A percentile compares a stretch with the other conserved stretches of the same genome.
Evolutionary conservation across 2,113 vertebrate species (phyloP).

Genomic region (Bambusicola thoracicus): DNA sequence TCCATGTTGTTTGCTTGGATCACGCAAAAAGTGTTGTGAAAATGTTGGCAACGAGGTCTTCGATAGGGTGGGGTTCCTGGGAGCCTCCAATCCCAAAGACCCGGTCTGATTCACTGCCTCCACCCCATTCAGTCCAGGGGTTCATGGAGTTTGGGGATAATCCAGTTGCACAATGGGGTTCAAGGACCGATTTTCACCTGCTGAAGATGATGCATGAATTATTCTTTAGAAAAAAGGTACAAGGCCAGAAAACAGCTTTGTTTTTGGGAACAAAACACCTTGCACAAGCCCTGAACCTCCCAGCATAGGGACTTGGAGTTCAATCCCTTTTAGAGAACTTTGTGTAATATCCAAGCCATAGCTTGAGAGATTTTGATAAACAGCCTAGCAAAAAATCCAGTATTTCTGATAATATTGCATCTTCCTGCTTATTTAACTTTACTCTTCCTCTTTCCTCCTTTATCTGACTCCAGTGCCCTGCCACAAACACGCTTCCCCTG

Average conservation of each 20-base stretch:
- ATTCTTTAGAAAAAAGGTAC: background rate
- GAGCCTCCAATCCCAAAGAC: background rate
- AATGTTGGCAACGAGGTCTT: background rate
- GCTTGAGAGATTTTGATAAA: background rate
- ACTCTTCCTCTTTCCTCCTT: background rate
- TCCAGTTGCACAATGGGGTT: background rate
- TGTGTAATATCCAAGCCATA: background rate
- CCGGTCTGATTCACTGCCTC: background rate
- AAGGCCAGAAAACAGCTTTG: background rate
- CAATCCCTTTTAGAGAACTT: background rate
- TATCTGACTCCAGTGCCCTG: background rate
- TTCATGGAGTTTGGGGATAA: background rate
- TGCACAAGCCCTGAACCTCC: too few species aligned
- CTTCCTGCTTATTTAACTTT: background rate
- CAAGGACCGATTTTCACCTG: background rate
- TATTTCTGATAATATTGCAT: background rate
- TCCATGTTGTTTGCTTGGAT: background rate
- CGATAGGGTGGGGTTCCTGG: background rate
- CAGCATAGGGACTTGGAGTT: background rate
- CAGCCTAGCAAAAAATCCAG: fast-evolving
- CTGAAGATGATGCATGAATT: background rate
- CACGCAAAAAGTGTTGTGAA: background rate
- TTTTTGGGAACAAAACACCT: background rate
- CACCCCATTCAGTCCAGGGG: background rate
- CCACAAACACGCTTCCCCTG: background rate